Base-by-base conservation (phyloP, 2,888 invertebrate species). In the Toxonevra muliebris region DNA sequence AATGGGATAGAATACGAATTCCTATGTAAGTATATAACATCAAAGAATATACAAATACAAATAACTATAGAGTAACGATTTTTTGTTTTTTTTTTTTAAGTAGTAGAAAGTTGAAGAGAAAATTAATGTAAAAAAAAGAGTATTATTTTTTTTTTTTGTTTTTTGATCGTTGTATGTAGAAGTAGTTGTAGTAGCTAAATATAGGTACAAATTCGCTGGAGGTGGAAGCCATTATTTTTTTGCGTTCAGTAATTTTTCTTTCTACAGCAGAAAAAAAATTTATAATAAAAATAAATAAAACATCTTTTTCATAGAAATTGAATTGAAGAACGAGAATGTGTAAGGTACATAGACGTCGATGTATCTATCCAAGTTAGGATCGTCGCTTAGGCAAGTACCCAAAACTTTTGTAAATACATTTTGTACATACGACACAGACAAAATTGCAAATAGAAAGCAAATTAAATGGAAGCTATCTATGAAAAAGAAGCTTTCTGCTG, bases 401-500 rank as follows among this genome's bases (percentile, higher is more conserved):
- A 30, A 7, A 2, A 30, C 30, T 30, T 30, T 30, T 2, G 30
- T 30, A 30, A 2, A 30, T 30, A 30, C 30, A 30, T 30, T 30
- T 2, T 30, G 30, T 4, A 30, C 30, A 30, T 30, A 30, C 30
- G 2, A 30, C n/a, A n/a, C n/a, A 7, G 30, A 30, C 30, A 30
- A n/a, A n/a, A n/a, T 30, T 30, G 30, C 7, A 30, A 30, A 30
- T 42, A 30, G 30, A 30, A 30, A 30, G 30, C 30, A 30, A 30
- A 30, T 30, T 30, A 30, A 30, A 30, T 4, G 2, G 50, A 13
- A n/a, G 50, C 13, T 65, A 72, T 53, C 61, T 68, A 75, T 82
- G 82, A 84, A 83, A 78, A 76, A 76, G 78, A 79, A 76, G 79
- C 73, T 74, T 77, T 79, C 82, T 82, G 79, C 79, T 81, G 77